Base-by-base conservation (phyloP, 2,113 vertebrate genomes). In the Nycticorax nycticorax region DNA sequence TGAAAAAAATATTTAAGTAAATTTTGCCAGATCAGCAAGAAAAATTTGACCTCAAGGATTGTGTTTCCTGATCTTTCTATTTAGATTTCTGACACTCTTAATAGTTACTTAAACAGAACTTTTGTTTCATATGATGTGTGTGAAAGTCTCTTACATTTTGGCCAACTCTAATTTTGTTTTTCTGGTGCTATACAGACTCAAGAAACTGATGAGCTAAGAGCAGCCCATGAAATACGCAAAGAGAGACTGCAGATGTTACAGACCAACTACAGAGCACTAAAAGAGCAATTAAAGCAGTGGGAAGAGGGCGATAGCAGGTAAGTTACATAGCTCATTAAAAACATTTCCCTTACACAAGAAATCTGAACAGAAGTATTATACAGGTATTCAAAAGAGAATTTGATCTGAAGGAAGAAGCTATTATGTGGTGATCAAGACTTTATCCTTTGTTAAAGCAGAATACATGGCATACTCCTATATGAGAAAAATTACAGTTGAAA, bases 241-340 rank as follows among this genome's bases (percentile, higher is more conserved):
- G 98, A 99, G 93, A 98, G 98, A 55, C 97, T 99, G 77, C 98
- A 97, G 97, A 98, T 99, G 92, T 98, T 99, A 93, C 99, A 99
- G 97, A 98, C 97, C 97, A 98, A 98, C 98, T 99, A 99, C 98
- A 99, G 98, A 97, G 97, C 96, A 68, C 92, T 99, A 90, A 99
- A 98, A 97, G 98, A 99, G 77, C 99, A 99, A 94, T 98, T 99
- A 97, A 99, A 98, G 92, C 98, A 99, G 92, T 97, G 97, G 93
- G 98, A 99, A 92, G 98, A 98, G 93, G 93, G 92, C 5, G 94
- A 97, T 95, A 97, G 97, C 97, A 96, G 96, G 99, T 99, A 97
- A 99, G 99, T 98, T 98, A 97, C 96, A 76, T 81, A 95, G 93
- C 96, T 98, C 94, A 84, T 97, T 97, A 97, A 96, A 97, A 91